A percentile compares a stretch with the other conserved stretches of the same genome.
phyloP scores from a whole-genome alignment of 2,113 vertebrate species.

The Silurus asotus region DNA sequence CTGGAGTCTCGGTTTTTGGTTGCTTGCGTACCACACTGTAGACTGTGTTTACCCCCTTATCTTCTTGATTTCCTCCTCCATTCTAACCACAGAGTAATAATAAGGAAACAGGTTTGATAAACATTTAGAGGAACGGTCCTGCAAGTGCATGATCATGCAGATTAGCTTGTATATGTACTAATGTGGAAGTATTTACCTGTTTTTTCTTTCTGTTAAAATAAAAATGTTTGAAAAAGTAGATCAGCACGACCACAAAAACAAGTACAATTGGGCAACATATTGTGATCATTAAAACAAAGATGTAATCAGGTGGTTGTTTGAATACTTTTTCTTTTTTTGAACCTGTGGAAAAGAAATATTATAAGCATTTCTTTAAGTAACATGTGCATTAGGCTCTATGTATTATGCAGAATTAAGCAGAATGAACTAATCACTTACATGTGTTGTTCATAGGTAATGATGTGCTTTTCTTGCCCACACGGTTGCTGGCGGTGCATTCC shows the following conservation, averaged over 20 bases:
- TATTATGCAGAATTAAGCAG: not conserved
- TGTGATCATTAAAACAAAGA: not conserved
- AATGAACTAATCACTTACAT: constrained; percentile 57
- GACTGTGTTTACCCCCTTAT: not conserved
- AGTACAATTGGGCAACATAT: not conserved
- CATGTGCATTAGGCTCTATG: no score
- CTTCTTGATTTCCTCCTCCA: not conserved
- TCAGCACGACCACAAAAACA: not conserved
- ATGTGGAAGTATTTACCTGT: constrained; percentile 13
- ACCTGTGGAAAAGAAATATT: not conserved
- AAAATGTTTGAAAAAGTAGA: not conserved
- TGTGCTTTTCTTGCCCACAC: constrained; percentile 44
- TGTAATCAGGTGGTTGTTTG: no score
- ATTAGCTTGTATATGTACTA: no score
- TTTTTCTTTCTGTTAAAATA: not conserved
- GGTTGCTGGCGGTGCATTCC: constrained; percentile 59
- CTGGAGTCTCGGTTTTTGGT: not conserved
- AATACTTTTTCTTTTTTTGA: not conserved
- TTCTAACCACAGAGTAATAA: constrained; percentile 19
- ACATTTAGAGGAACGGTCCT: not conserved
- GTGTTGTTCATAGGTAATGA: fast-evolving
- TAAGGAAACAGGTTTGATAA: not conserved
- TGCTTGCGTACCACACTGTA: constrained; percentile 28
- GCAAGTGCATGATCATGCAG: not conserved
- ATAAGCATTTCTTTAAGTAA: not conserved